Base-by-base conservation (phyloP, 1,140 invertebrate species). In the Drosophila equinoxialis region DNA sequence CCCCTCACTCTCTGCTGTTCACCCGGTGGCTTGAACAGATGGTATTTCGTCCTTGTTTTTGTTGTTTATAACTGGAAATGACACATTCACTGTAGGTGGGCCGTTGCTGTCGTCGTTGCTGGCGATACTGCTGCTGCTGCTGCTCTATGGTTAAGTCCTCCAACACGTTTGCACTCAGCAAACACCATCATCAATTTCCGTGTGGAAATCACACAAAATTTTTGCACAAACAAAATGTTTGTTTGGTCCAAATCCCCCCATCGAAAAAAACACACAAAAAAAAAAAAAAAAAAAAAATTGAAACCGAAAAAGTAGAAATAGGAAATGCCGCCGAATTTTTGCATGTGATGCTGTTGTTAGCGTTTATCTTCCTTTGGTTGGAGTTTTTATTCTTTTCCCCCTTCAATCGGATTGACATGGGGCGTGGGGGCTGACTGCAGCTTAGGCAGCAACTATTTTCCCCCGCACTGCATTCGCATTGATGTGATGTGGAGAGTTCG, bases 161-260 rank as follows among this genome's bases (percentile, higher is more conserved):
- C 80, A 84, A 89, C 84, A 87, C 84, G 84, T 87, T 87, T 87
- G 84, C 84, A 90, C 84, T 89, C 80, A 78, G 80, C 84, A 89
- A 89, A 89, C 84, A 89, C 84, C 85, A 84, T 89, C 84, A 89
- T 89, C 84, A 89, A 89, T 89, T 89, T 89, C 84, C 84, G 84
- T 90, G 74, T 81, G 84, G 84, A 89, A 89, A 89, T 89, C 85
- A 90, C 81, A 89, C 84, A 84, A 89, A 79, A 90, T 89, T 89
- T 89, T 89, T 89, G 81, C 81, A 79, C 85, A 89, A 89, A 89
- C 84, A 89, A 89, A 89, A 79, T 89, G 74, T 90, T 90, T 89
- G 81, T 74, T 73, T 64, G 75, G 59, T 74, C 1, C 35, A 30
- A 30, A 10, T 37, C 35, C 42, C n/a, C 63, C 30, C 33, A 5